A percentile compares a stretch with the other conserved stretches of the same genome.
phyloP scores from a whole-genome alignment of 2,888 invertebrate species.

The Hetaerina titia region DNA sequence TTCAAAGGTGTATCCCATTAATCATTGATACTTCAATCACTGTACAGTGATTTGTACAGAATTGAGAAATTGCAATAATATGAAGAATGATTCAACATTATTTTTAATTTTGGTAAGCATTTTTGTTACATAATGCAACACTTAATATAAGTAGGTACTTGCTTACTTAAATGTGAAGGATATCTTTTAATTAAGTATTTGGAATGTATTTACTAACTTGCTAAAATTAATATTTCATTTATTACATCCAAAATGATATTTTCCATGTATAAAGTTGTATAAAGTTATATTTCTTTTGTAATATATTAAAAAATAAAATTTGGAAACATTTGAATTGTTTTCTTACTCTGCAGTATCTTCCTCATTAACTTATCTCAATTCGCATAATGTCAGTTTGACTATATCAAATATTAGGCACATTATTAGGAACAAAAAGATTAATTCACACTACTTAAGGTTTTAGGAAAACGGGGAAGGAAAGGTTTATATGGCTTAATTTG shows the following conservation, averaged over 20 bases:
- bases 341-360: neutral
- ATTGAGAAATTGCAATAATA: neutral
- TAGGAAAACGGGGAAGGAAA: too few species aligned
- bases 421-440: too few species aligned
- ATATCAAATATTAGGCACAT: too few species aligned
- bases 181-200: neutral
- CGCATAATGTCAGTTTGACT: too few species aligned
- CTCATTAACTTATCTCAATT: too few species aligned
- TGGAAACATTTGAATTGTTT: neutral
- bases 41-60: neutral
- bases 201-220: neutral
- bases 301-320: neutral
- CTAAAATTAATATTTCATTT: neutral
- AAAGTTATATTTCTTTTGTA: conserved; percentile 19
- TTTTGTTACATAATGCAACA: neutral
- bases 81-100: neutral
- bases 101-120: neutral
- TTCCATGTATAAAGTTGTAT: conserved; percentile 8
- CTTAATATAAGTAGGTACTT: neutral
- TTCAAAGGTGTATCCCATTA: neutral
- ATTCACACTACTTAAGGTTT: too few species aligned
- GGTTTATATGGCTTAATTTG: too few species aligned
- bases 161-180: neutral
- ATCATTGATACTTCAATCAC: neutral
- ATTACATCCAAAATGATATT: neutral